These are phyloP conservation scores for Cataglyphis altisquamis DNA, from an alignment of 2,888 invertebrate genomes.

Conservation along the genomic window DNA sequence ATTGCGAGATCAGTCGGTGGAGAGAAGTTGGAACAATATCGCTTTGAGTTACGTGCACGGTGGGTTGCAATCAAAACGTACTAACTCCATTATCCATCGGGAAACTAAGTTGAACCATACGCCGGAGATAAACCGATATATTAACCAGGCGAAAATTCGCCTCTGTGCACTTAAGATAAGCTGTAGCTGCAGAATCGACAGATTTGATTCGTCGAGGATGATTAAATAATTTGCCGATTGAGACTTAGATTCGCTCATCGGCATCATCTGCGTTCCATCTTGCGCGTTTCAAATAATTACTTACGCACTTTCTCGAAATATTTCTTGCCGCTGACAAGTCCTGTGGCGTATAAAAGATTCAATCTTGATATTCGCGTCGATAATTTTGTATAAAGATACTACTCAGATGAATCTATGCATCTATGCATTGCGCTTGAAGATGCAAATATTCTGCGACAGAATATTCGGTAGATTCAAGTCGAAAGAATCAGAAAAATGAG, in stretches of 20 bases:
- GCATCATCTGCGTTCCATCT: background rate
- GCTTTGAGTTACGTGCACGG: conserved; percentile 49
- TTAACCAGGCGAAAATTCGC: conserved; percentile 42
- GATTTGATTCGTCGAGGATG: conserved; percentile 34
- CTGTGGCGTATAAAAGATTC: conserved; percentile 11
- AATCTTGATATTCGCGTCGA: background rate
- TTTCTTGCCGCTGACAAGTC: background rate
- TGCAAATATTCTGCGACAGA: background rate
- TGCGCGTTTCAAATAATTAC: conserved; percentile 17
- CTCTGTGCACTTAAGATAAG: conserved; percentile 6
- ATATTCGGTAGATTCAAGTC: background rate
- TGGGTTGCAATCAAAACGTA: conserved; percentile 52
- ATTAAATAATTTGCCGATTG: conserved; percentile 40
- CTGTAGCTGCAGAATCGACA: conserved; percentile 18
- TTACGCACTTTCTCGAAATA: background rate
- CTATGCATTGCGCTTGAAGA: background rate
- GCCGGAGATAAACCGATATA: conserved; percentile 50
- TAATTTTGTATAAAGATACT: conserved; percentile 19
- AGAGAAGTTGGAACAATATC: conserved; percentile 53
- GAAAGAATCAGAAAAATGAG: background rate
- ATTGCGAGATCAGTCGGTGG: conserved; percentile 4
- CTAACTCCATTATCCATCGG: conserved; percentile 52
- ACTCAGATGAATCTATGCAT: background rate
- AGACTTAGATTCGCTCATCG: conserved; percentile 25
- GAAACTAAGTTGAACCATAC: conserved; percentile 42